Base-by-base conservation (phyloP, 2,113 vertebrate genomes). In the Oophaga pumilio region DNA sequence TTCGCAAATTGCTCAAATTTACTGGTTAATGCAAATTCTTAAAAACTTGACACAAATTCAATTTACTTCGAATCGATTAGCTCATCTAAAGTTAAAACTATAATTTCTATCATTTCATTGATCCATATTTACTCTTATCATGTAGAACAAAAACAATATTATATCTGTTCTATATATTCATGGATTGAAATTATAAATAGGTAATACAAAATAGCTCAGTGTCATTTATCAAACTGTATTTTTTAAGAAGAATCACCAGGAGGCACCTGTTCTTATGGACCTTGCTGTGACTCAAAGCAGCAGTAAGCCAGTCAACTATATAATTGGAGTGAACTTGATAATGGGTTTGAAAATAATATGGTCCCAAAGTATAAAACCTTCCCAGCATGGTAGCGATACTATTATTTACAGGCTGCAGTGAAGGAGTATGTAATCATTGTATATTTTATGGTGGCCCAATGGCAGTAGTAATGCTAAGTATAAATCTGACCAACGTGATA, bases 301-400 rank as follows among this genome's bases (percentile, higher is more conserved):
- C 69, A 73, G 69, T 73, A 49, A 49, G 69, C 69, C 69, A 73
- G 28, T 49, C 69, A 49, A 20, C 69, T 73, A 20, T 71, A 71
- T 71, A 28, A 73, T 73, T 43, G 33, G 69, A 49, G 28, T 20
- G 8, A 73, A 43, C 33, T 43, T 43, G 69, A 73, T 73, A 13
- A 73, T 73, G 17, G 69, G 69, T 73, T 73, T 43, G 17, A 14
- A 73, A 73, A 49, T 73, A 73, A 73, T 33, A 43, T 73, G 33
- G 69, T 73, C 33, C 33, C 69, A 73, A 73, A 73, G 69, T 43
- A 49, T 43, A 49, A 73, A 73, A 73, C 69, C 69, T 73, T 73
- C 33, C 6, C 33, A 73, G 69, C 69, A 73, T 43, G 69, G 33
- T 17, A 20, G 20, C 26, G 18, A 9, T 9, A 49, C 20, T 33